Evolutionary conservation across 2,113 vertebrate genomes (phyloP), one percentile per base, ranked within the genome.

Genomic region (Nesospiza acunhae): DNA sequence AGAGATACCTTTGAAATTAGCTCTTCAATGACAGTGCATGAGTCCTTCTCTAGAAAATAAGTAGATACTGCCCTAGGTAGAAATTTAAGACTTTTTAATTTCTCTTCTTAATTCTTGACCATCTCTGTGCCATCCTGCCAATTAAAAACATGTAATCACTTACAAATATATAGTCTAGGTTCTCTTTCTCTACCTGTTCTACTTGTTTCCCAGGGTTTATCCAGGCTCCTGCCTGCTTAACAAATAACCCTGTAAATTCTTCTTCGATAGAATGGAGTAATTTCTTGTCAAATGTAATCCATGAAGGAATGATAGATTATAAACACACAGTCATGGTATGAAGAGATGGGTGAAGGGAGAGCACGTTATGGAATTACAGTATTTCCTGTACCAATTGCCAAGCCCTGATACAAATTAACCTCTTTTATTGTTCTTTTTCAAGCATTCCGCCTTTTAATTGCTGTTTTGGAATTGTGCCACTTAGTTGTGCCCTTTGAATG

Each of bases 381-480:
- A 84, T 92, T 95, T 96, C 93, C 96, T 92, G 64, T 83, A 63
- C 87, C 56, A 50, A 81, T 87, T 96, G 84, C 90, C 88, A 95
- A 87, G 50, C 87, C 70, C 67, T 79, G 72, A 30, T 87, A 93
- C 6, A 2, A 96, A 93, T 96, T 96, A 96, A 97, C 90, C 96
- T 96, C 76, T 84, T 93, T 84, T 84, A 95, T 96, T 96, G 94
- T 96, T 94, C 92, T 96, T 96, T 96, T 93, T 92, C 82, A 82
- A 89, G 93, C 86, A 84, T 92, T 95, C 74, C 16, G 56, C 91
- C 92, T 96, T 96, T 96, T 96, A 96, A 96, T 97, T 97, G 94
- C 90, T 77, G 80, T 67, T 94, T 96, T 96, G 95, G 95, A 96
- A 56, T 44, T 47, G 67, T 96, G 90, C 90, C 96, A 96, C 72